phyloP scores from a whole-genome alignment of 2,113 vertebrate genomes.

The Arenaria interpres region DNA sequence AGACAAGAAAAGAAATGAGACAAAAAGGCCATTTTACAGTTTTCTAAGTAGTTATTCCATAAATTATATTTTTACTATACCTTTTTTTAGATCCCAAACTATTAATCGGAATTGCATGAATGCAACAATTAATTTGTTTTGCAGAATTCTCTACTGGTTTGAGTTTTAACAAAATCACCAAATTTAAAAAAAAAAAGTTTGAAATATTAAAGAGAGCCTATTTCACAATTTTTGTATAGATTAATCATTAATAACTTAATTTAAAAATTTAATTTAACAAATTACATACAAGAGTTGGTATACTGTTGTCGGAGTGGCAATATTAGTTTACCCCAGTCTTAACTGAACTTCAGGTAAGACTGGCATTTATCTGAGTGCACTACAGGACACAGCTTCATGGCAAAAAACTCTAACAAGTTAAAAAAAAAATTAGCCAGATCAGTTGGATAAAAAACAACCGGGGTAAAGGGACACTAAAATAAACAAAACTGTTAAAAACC shows the following conservation, averaged over 20 bases:
- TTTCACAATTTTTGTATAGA: background rate
- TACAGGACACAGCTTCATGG: background rate
- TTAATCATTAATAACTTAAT: background rate
- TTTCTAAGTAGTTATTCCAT: background rate
- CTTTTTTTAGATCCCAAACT: background rate
- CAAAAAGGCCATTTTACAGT: background rate
- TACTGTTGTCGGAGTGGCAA: fast-evolving
- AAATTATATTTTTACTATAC: background rate
- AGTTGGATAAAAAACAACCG: background rate
- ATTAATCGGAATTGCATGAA: fast-evolving
- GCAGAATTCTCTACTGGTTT: background rate
- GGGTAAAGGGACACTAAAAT: background rate
- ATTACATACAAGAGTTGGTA: background rate
- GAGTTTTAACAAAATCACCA: background rate
- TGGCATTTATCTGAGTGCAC: background rate
- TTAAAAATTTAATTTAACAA: background rate
- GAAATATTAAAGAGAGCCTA: fast-evolving
- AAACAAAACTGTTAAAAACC: background rate
- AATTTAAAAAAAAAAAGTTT: background rate
- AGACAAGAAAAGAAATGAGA: background rate
- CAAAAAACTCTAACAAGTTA: background rate
- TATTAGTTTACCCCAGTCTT: background rate
- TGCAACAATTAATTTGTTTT: background rate
- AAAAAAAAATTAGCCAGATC: background rate
- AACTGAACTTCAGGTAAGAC: background rate